Percentiles rank a stretch among this genome's conserved stretches.
Conservation (phyloP, 2,797 vertebrate genomes). For the Bucorvus abyssinicus region DNA sequence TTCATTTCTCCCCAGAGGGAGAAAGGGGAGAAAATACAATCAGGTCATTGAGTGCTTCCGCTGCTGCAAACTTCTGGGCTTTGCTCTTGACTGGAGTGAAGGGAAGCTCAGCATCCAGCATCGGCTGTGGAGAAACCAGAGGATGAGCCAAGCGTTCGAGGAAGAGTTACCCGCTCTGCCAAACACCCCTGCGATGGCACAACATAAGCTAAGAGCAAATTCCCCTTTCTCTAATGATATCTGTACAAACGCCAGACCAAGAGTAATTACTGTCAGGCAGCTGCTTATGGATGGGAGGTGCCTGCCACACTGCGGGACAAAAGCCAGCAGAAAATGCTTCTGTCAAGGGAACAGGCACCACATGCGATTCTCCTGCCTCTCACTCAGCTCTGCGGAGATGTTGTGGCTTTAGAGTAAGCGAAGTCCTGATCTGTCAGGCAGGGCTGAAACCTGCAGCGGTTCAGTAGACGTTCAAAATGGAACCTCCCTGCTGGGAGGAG, state of each 20-base stretch:
- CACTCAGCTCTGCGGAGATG: not conserved
- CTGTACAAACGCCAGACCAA: not conserved
- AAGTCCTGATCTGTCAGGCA: not conserved
- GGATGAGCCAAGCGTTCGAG: not conserved
- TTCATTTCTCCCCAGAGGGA: constrained; percentile 24
- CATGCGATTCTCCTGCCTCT: not conserved
- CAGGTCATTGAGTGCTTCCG: constrained; percentile 16
- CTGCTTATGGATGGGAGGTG: not conserved
- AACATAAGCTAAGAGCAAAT: not conserved
- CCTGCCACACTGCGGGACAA: not conserved
- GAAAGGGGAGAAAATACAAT: constrained; percentile 65
- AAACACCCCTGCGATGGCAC: not conserved
- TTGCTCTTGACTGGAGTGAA: constrained; percentile 40
- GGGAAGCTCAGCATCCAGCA: not conserved
- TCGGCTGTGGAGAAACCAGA: not conserved
- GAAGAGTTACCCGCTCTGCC: not conserved
- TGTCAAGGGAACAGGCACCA: not conserved
- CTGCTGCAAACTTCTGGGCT: constrained; percentile 17
- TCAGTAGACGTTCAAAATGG: not conserved
- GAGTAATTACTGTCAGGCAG: not conserved
- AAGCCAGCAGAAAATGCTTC: not conserved
- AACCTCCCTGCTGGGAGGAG: not conserved
- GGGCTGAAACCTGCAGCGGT: not conserved
- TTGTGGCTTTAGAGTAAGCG: not conserved
- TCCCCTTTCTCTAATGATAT: not conserved